Conservation (phyloP, 2,888 invertebrate species). For the Pterostichus madidus region DNA sequence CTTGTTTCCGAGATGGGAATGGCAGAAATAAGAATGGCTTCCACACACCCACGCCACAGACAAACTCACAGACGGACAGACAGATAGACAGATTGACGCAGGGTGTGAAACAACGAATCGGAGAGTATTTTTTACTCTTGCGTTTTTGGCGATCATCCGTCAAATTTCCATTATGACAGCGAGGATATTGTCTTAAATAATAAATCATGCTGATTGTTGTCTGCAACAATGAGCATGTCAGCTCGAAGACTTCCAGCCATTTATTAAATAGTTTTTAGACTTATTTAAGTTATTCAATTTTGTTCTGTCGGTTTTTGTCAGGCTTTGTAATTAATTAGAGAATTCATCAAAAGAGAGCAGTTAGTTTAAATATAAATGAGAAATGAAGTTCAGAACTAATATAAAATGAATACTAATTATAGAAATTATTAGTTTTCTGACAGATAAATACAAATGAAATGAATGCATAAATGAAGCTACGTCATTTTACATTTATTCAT, state of each 20-base stretch:
- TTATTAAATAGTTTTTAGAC: slow-evolving; percentile 53
- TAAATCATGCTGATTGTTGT: slow-evolving; percentile 58
- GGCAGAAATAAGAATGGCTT: no score
- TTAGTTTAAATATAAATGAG: slow-evolving; percentile 10
- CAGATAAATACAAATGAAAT: not conserved
- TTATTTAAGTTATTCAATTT: slow-evolving; percentile 46
- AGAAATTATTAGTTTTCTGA: slow-evolving; percentile 5
- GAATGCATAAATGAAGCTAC: not conserved
- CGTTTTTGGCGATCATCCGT: slow-evolving; percentile 47
- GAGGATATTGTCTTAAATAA: slow-evolving; percentile 52
- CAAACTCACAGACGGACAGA: slow-evolving; percentile 19
- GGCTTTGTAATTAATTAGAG: not conserved
- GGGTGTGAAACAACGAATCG: not conserved
- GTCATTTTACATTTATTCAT: slow-evolving; percentile 3
- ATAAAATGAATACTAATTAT: not conserved
- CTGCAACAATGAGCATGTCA: slow-evolving; percentile 41
- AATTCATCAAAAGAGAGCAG: not conserved
- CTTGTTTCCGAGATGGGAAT: no score
- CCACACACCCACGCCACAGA: not conserved
- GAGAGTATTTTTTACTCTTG: slow-evolving; percentile 10
- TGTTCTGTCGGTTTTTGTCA: slow-evolving; percentile 19
- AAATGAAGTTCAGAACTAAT: not conserved
- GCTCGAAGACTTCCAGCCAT: slow-evolving; percentile 13
- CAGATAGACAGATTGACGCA: slow-evolving; percentile 28
- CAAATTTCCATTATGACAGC: slow-evolving; percentile 50